Percentiles rank a stretch among this genome's conserved stretches.
phyloP scores from a whole-genome alignment of 2,888 invertebrate genomes.

The Chironomus tentans region DNA sequence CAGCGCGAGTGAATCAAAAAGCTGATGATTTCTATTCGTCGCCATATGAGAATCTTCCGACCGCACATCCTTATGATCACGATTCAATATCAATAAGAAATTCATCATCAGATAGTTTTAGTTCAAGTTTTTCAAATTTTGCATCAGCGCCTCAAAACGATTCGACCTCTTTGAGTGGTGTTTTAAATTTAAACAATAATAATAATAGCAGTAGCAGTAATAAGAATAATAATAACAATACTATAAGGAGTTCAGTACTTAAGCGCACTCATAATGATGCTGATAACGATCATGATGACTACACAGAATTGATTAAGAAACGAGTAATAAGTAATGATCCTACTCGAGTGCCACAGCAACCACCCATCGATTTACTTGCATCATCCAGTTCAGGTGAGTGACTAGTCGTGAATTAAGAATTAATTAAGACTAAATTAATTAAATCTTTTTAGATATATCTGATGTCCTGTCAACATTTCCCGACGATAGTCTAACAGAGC shows the following conservation, averaged over 20 bases:
- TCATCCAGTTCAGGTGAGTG: neutral
- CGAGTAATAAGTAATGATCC: neutral
- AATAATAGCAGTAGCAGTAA: neutral
- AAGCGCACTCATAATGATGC: neutral
- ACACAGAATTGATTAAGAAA: slow-evolving; percentile 1
- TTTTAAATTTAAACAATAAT: neutral
- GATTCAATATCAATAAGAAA: neutral
- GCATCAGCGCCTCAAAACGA: neutral
- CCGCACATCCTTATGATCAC: neutral
- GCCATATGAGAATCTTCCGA: slow-evolving; percentile 9
- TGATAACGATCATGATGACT: slow-evolving; percentile 1
- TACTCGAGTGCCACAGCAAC: neutral
- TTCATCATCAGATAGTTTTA: slow-evolving; percentile 1
- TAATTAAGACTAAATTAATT: neutral
- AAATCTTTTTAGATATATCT: neutral
- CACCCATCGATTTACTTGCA: neutral
- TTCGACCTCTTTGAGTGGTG: neutral
- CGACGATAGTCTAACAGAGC: slow-evolving; percentile 4
- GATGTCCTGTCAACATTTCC: neutral
- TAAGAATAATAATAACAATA: slow-evolving; percentile 4
- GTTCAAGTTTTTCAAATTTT: neutral
- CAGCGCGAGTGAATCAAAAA: neutral
- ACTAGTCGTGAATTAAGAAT: neutral
- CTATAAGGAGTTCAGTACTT: slow-evolving; percentile 16
- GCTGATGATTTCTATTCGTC: neutral